A percentile compares a stretch with the other conserved stretches of the same genome.
Conservation (phyloP, 2,888 invertebrate species). For the Drosophila mayaguana region DNA sequence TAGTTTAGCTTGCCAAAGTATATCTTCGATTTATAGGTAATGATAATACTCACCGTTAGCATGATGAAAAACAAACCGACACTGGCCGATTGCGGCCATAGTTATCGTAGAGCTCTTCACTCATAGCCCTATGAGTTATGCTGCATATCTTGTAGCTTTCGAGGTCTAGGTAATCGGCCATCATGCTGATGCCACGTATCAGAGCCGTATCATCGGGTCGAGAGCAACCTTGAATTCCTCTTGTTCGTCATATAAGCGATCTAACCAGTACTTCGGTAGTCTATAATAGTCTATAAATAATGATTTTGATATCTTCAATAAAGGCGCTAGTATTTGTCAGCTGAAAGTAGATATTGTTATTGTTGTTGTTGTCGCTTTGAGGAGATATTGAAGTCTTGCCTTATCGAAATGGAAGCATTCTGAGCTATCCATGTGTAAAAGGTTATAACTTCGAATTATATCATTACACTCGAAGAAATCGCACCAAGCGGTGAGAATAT, state of each 20-base stretch:
- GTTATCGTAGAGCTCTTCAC: conserved; percentile 1
- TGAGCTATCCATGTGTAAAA: not conserved
- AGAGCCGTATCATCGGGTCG: conserved; percentile 1
- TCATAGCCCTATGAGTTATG: not conserved
- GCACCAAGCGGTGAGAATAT: not conserved
- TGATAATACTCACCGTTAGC: not conserved
- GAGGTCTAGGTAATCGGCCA: not conserved
- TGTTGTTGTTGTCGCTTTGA: not conserved
- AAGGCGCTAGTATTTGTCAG: not conserved
- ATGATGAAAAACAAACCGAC: not conserved
- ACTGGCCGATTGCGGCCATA: not conserved
- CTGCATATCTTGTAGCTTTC: conserved; percentile 1
- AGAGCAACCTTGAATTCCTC: not conserved
- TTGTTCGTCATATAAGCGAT: not conserved
- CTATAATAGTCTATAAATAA: not conserved
- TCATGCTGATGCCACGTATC: not conserved
- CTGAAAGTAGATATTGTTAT: not conserved
- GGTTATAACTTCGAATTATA: not conserved
- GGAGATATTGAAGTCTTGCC: not conserved
- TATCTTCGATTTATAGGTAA: not conserved
- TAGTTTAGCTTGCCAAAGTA: no score
- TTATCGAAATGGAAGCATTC: not conserved
- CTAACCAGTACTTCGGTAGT: not conserved
- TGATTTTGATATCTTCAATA: not conserved
- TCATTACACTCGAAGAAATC: not conserved